A percentile compares a stretch with the other conserved stretches of the same genome.
Evolutionary conservation across 2,888 invertebrate species (phyloP).

Genomic region (Eupithecia subfuscata): DNA sequence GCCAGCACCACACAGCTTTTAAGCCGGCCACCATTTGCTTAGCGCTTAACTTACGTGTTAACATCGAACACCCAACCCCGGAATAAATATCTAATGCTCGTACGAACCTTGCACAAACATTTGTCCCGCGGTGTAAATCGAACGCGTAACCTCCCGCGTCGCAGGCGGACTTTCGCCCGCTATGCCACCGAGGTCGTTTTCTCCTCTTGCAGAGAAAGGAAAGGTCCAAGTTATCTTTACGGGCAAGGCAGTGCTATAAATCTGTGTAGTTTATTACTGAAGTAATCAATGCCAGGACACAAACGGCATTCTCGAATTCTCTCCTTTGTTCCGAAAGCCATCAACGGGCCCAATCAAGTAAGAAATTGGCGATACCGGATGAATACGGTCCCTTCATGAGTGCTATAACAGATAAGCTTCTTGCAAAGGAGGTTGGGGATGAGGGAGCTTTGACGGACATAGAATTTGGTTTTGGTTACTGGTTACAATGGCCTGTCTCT

Average conservation of each 20-base stretch:
- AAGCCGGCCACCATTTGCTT: too few species aligned
- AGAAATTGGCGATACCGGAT: constrained; percentile 78
- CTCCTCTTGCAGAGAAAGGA: neutral
- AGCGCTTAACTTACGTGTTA: too few species aligned
- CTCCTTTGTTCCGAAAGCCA: constrained; percentile 77
- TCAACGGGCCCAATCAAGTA: constrained; percentile 79
- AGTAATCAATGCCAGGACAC: constrained; percentile 30
- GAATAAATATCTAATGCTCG: neutral
- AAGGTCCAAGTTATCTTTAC: constrained; percentile 8
- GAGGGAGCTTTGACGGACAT: neutral
- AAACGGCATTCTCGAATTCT: constrained; percentile 45
- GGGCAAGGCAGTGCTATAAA: constrained; percentile 9
- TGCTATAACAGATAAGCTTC: constrained; percentile 72
- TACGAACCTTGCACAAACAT: neutral
- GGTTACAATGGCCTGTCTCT: neutral
- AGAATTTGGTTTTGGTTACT: neutral
- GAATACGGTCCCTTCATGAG: constrained; percentile 58
- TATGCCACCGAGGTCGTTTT: neutral
- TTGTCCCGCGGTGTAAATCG: neutral
- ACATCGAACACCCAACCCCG: too few species aligned
- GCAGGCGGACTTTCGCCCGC: neutral
- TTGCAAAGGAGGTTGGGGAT: constrained; percentile 46
- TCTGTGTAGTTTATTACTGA: constrained; percentile 24
- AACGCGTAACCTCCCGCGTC: neutral
- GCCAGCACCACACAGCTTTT: too few species aligned